A percentile compares a stretch with the other conserved stretches of the same genome.
Evolutionary conservation across 2,797 vertebrate genomes (phyloP).

Genomic region (Malurus leucopterus): DNA sequence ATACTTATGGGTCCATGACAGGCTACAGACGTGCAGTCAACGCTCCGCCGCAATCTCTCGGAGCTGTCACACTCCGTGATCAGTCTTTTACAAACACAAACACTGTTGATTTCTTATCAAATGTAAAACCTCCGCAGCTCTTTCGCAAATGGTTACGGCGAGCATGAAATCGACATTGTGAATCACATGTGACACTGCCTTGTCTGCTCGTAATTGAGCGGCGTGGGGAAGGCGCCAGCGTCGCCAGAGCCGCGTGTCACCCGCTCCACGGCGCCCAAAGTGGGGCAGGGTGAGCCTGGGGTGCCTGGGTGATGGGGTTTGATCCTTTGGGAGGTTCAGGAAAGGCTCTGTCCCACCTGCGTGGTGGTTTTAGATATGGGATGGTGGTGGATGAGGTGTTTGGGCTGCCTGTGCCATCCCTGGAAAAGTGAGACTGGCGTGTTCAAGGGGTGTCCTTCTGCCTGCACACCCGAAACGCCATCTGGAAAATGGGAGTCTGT

Average conservation of each 20-base stretch:
- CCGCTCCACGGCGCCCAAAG: not conserved
- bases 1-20: slow-evolving; percentile 93
- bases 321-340: not conserved
- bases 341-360: not conserved
- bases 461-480: not conserved
- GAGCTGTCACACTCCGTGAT: slow-evolving; percentile 97
- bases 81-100: slow-evolving; percentile 86
- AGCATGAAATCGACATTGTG: slow-evolving; percentile 99
- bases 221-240: slow-evolving; percentile 57
- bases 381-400: not conserved
- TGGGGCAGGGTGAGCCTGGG: not conserved
- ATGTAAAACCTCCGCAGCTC: slow-evolving; percentile 92
- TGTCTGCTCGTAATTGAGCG: slow-evolving; percentile 95
- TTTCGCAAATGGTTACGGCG: slow-evolving; percentile 92
- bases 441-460: not conserved
- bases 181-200: slow-evolving; percentile 97
- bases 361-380: not conserved
- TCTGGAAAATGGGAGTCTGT: not conserved
- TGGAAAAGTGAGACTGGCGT: not conserved
- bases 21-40: slow-evolving; percentile 80
- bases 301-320: not conserved
- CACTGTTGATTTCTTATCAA: slow-evolving; percentile 95
- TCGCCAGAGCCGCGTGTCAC: not conserved
- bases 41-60: slow-evolving; percentile 82
- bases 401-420: not conserved